Evolutionary conservation across 2,888 invertebrate genomes (phyloP).

Genomic region (Adineta ricciae): DNA sequence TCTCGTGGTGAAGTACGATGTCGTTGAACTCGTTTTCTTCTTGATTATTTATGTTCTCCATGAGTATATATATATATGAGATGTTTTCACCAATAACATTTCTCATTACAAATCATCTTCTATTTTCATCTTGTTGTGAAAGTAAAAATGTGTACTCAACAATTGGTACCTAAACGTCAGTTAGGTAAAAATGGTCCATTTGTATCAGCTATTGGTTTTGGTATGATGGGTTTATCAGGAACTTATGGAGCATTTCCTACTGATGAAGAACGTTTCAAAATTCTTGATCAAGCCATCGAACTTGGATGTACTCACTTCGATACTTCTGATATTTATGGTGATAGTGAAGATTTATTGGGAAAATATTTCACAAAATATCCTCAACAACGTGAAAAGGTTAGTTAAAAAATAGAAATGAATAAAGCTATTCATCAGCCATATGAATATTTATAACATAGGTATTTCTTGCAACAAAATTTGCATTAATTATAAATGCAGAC

Average conservation of each 20-base stretch:
- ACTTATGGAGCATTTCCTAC: slow-evolving; percentile 1
- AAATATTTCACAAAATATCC: no score
- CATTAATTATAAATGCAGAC: neutral
- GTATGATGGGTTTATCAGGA: neutral
- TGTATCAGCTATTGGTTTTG: slow-evolving; percentile 2
- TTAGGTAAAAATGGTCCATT: slow-evolving; percentile 7
- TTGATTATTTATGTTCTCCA: neutral
- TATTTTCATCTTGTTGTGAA: neutral
- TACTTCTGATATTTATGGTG: slow-evolving; percentile 7
- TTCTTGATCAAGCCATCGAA: no score
- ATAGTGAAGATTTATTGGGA: slow-evolving; percentile 7
- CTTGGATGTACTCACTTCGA: no score
- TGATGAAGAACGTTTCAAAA: no score
- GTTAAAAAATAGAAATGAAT: neutral
- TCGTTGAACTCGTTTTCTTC: neutral
- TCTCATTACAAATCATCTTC: neutral
- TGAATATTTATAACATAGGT: neutral
- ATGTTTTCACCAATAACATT: neutral
- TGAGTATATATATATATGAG: neutral
- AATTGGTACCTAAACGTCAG: slow-evolving; percentile 7
- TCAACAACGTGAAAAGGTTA: neutral
- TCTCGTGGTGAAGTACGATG: neutral
- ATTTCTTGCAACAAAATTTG: slow-evolving; percentile 7
- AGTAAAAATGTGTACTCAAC: slow-evolving; percentile 2
- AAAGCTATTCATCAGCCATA: neutral